These are phyloP conservation scores for Indicator indicator DNA, from an alignment of 2,113 vertebrate genomes.

Conservation along the genomic window DNA sequence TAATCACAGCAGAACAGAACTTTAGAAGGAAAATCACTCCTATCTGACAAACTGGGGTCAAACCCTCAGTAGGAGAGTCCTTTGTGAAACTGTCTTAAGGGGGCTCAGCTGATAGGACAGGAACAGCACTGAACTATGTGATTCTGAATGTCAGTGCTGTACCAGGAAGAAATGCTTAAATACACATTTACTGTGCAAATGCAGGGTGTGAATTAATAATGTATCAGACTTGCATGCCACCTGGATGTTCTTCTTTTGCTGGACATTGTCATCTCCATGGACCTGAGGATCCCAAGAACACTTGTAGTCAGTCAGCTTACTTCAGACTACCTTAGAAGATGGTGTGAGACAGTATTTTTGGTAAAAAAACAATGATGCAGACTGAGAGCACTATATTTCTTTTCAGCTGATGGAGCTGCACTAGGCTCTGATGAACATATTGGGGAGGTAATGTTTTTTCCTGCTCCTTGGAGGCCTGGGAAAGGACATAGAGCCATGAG, in stretches of 20 bases:
- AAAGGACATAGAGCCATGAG: neutral
- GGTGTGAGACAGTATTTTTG: neutral
- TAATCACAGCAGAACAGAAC: no score
- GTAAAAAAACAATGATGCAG: neutral
- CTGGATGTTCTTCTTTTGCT: neutral
- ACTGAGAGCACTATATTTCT: neutral
- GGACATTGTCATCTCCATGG: neutral
- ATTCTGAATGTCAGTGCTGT: neutral
- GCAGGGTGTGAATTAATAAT: neutral
- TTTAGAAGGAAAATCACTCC: neutral
- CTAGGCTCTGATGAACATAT: neutral
- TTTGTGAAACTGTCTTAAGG: neutral
- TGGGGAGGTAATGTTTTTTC: neutral
- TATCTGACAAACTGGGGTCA: neutral
- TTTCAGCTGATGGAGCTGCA: neutral
- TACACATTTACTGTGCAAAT: neutral
- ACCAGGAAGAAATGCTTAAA: conserved; percentile 1
- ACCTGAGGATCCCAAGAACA: neutral
- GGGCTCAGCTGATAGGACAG: neutral
- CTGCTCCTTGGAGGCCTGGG: neutral
- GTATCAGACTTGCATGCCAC: neutral
- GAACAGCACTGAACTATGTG: neutral
- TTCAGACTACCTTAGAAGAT: neutral
- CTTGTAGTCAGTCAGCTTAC: neutral
- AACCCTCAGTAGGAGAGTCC: neutral